Conservation (phyloP, 1,140 invertebrate genomes). For the Seison nebaliae region DNA sequence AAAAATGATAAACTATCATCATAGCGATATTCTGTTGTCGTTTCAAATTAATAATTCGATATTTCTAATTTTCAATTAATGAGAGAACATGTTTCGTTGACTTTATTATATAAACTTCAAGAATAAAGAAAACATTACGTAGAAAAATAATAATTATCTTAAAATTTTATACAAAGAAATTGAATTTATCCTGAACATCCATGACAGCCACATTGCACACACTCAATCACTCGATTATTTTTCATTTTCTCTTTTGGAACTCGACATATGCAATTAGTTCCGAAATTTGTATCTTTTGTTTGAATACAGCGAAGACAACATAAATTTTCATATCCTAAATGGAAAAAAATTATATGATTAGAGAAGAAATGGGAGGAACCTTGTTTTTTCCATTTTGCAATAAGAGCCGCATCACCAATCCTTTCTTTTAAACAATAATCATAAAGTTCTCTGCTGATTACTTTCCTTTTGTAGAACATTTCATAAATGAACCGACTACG, state of each 20-base stretch:
- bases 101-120: too few relatives aligned
- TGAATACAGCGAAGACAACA: slow-evolving; percentile 97
- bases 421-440: slow-evolving; percentile 87
- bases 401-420: slow-evolving; percentile 81
- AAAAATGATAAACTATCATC: too few relatives aligned
- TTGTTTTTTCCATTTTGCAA: slow-evolving; percentile 99
- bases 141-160: not conserved
- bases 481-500: slow-evolving; percentile 91
- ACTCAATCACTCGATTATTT: slow-evolving; percentile 85
- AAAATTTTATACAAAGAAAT: not conserved
- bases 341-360: too few relatives aligned
- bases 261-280: slow-evolving; percentile 91
- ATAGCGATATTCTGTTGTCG: too few relatives aligned
- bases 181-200: slow-evolving; percentile 53
- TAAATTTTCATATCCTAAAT: slow-evolving; percentile 96
- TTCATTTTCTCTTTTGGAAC: slow-evolving; percentile 93
- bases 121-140: too few relatives aligned
- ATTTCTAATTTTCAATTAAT: too few relatives aligned
- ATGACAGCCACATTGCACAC: slow-evolving; percentile 80
- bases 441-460: slow-evolving; percentile 80
- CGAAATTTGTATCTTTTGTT: slow-evolving; percentile 90
- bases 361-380: too few relatives aligned
- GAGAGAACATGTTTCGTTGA: too few relatives aligned
- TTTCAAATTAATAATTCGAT: too few relatives aligned
- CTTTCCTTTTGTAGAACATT: slow-evolving; percentile 74